phyloP scores from a whole-genome alignment of 1,140 invertebrate species.

The Solen grandis region DNA sequence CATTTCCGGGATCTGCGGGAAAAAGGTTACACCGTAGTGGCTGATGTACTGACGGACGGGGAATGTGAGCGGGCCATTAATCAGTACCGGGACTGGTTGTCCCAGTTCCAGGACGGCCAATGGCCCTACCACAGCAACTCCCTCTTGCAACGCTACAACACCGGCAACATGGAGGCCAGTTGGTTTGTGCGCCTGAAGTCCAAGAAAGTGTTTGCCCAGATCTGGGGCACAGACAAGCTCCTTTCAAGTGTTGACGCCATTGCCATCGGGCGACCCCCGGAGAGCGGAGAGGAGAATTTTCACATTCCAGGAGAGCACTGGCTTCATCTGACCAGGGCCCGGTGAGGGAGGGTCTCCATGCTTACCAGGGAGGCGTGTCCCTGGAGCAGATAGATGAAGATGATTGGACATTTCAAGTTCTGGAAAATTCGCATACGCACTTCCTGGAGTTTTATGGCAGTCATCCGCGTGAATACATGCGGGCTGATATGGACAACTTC shows the following conservation, averaged over 20 bases:
- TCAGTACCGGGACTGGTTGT: constrained; percentile 44
- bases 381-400: constrained; percentile 58
- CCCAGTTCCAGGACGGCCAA: constrained; percentile 3
- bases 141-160: constrained; percentile 44
- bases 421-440: constrained; percentile 58
- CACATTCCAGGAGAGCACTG: constrained; percentile 13
- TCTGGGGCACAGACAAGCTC: constrained; percentile 62
- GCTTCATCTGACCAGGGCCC: constrained; percentile 57
- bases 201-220: constrained; percentile 56
- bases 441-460: constrained; percentile 55
- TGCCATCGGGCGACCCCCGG: constrained; percentile 63
- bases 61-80: constrained; percentile 43
- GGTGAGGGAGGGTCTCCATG: constrained; percentile 58
- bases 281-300: constrained; percentile 46
- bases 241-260: constrained; percentile 63
- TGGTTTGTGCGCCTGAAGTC: constrained; percentile 56
- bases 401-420: constrained; percentile 68
- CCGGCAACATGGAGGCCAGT: constrained; percentile 59
- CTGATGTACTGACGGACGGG: constrained; percentile 30
- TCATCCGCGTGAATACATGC: constrained; percentile 20
- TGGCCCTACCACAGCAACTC: constrained; percentile 41
- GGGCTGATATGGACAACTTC: constrained; percentile 10
- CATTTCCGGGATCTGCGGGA: constrained; percentile 48
- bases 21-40: constrained; percentile 58
- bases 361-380: constrained; percentile 65